A percentile compares a stretch with the other conserved stretches of the same genome.
These are phyloP conservation scores for Limonius californicus DNA, from an alignment of 1,140 invertebrate species.

Conservation along the genomic window DNA sequence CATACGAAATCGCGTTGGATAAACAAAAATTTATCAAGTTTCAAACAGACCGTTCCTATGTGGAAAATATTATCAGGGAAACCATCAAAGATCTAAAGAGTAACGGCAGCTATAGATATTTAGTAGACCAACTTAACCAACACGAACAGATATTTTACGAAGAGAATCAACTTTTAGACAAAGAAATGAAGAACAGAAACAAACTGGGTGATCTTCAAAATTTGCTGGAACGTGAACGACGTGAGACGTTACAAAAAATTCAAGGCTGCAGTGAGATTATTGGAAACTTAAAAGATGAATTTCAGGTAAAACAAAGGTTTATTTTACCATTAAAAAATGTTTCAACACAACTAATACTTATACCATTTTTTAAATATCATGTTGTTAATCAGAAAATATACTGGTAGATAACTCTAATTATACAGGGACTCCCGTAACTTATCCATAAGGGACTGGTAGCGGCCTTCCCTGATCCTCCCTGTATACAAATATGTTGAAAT, in stretches of 20 bases:
- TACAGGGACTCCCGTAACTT: no score
- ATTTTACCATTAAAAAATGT: neutral
- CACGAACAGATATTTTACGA: neutral
- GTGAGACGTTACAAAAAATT: neutral
- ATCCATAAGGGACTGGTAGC: no score
- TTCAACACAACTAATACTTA: neutral
- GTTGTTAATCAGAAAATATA: no score
- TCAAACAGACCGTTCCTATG: neutral
- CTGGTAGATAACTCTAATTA: no score
- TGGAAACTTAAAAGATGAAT: constrained; percentile 37
- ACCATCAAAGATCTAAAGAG: neutral
- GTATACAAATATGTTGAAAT: no score
- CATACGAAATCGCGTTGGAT: neutral
- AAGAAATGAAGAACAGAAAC: constrained; percentile 14
- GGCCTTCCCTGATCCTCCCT: no score
- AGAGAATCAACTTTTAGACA: neutral
- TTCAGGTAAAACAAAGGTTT: constrained; percentile 25
- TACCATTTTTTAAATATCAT: no score
- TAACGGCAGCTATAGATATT: neutral
- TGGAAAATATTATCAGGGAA: constrained; percentile 14
- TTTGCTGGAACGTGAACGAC: neutral
- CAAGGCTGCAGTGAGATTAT: constrained; percentile 24
- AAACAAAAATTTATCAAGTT: constrained; percentile 5
- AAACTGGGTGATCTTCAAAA: constrained; percentile 14
- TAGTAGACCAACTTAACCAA: neutral